Evolutionary conservation across 2,113 vertebrate genomes (phyloP).

Genomic region (Machaerirhynchus nigripectus): DNA sequence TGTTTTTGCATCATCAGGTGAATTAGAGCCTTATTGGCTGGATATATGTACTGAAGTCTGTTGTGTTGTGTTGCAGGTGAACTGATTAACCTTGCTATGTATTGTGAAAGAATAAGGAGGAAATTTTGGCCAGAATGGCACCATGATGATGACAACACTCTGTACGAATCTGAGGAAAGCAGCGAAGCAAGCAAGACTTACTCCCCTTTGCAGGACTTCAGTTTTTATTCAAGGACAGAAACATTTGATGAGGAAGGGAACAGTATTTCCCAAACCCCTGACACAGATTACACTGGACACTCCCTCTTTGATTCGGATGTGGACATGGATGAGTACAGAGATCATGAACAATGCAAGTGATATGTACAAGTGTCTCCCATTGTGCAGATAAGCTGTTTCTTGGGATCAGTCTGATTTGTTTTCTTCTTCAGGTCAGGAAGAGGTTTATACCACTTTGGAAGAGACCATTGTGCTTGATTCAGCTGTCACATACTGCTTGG

Average conservation of each 20-base stretch:
- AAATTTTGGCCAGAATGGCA: conserved; percentile 98
- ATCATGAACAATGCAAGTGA: conserved; percentile 87
- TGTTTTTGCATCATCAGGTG: neutral
- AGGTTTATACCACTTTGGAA: conserved; percentile 17
- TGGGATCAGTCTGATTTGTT: conserved; percentile 6
- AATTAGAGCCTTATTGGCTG: neutral
- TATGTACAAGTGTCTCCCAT: neutral
- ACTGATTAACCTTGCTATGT: conserved; percentile 94
- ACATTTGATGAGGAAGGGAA: conserved; percentile 89
- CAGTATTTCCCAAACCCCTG: conserved; percentile 81
- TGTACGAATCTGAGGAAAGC: conserved; percentile 85
- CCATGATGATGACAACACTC: conserved; percentile 85
- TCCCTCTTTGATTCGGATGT: conserved; percentile 94
- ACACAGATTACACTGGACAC: conserved; percentile 89
- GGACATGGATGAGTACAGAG: conserved; percentile 88
- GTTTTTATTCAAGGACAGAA: conserved; percentile 94
- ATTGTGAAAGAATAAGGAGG: conserved; percentile 93
- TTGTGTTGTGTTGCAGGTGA: conserved; percentile 78
- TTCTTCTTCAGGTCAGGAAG: conserved; percentile 18
- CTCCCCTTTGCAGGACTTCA: conserved; percentile 82
- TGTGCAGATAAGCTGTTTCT: conserved; percentile 11
- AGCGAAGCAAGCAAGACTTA: conserved; percentile 83
- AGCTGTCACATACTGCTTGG: conserved; percentile 45
- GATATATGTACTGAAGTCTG: neutral
- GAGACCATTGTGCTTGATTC: conserved; percentile 5